A percentile compares a stretch with the other conserved stretches of the same genome.
Evolutionary conservation across 2,888 invertebrate species (phyloP).

Genomic region (Andrena camellia): DNA sequence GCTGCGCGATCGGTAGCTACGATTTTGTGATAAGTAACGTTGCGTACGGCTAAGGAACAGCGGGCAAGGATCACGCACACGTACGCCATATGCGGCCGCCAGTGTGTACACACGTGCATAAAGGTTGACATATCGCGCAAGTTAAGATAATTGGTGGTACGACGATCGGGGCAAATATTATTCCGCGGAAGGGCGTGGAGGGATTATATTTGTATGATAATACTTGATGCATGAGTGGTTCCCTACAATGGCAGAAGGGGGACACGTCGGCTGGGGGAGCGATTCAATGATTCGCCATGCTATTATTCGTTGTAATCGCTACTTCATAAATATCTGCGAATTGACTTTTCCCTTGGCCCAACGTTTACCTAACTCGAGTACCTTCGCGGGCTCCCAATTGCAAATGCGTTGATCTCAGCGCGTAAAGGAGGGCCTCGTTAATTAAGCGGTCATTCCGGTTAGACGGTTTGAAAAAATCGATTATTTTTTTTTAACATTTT

Average conservation of each 20-base stretch:
- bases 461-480: too few species aligned
- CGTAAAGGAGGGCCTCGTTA: not conserved
- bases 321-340: slow-evolving; percentile 68
- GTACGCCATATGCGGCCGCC: not conserved
- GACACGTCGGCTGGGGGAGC: slow-evolving; percentile 62
- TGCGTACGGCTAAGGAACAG: not conserved
- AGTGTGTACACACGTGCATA: slow-evolving; percentile 25
- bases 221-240: slow-evolving; percentile 63
- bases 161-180: slow-evolving; percentile 71
- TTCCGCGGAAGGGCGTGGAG: slow-evolving; percentile 60
- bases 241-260: slow-evolving; percentile 61
- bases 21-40: too few species aligned
- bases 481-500: too few species aligned
- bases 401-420: not conserved
- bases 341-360: slow-evolving; percentile 57
- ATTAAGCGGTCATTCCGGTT: too few species aligned
- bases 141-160: slow-evolving; percentile 73
- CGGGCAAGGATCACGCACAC: not conserved
- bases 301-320: slow-evolving; percentile 72
- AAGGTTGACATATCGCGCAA: slow-evolving; percentile 65
- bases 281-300: slow-evolving; percentile 62
- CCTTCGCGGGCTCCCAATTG: not conserved
- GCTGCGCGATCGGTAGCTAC: too few species aligned
- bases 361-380: slow-evolving; percentile 47
- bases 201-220: slow-evolving; percentile 77